A percentile compares a stretch with the other conserved stretches of the same genome.
Conservation (phyloP, 1,140 invertebrate species). For the Stegodyphus dumicola region DNA sequence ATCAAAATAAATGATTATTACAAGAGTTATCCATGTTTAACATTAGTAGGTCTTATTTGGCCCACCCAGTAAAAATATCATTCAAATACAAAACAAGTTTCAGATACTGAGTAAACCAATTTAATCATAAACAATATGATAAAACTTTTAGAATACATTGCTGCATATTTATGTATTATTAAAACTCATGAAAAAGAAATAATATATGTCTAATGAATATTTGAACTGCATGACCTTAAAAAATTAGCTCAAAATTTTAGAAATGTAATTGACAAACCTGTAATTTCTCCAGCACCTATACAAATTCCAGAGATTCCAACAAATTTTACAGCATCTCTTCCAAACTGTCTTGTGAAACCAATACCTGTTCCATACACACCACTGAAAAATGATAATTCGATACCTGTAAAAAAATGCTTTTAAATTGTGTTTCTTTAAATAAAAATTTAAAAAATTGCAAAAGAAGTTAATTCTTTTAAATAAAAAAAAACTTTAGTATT, state of each 20-base stretch:
- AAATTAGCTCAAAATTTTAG: background rate
- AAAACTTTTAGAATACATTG: background rate
- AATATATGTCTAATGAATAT: background rate
- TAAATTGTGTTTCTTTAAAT: too few relatives aligned
- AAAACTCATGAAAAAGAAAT: background rate
- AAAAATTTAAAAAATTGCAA: too few relatives aligned
- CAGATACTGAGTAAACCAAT: too few relatives aligned
- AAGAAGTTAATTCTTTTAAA: too few relatives aligned
- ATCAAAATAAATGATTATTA: too few relatives aligned
- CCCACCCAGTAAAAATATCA: too few relatives aligned
- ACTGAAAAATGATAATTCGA: conserved; percentile 93
- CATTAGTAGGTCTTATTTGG: too few relatives aligned
- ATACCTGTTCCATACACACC: conserved; percentile 94
- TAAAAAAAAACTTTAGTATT: too few relatives aligned
- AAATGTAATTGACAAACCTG: conserved; percentile 73
- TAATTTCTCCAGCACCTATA: conserved; percentile 91
- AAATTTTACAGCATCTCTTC: conserved; percentile 81
- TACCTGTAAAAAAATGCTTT: conserved; percentile 73
- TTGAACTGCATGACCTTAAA: background rate
- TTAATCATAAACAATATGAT: background rate
- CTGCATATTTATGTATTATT: background rate
- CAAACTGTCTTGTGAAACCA: conserved; percentile 83
- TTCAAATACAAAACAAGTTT: too few relatives aligned
- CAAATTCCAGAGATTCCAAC: conserved; percentile 93
- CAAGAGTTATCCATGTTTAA: too few relatives aligned